A percentile compares a stretch with the other conserved stretches of the same genome.
Conservation (phyloP, 2,113 vertebrate genomes). For the Oxygymnocypris stewartii region DNA sequence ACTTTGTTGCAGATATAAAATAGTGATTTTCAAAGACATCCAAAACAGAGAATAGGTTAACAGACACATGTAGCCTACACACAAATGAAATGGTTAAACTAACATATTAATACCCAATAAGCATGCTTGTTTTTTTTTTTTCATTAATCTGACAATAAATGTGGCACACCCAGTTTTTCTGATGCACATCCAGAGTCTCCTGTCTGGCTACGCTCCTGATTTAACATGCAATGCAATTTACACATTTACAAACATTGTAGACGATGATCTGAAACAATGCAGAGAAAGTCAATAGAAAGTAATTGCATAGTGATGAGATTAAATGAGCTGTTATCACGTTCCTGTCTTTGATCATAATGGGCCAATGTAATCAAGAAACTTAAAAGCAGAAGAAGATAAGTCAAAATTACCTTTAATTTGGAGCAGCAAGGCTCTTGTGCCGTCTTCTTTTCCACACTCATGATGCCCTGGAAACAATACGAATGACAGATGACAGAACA, state of each 20-base stretch:
- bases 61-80: too few relatives aligned
- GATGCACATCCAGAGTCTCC: too few relatives aligned
- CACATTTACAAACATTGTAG: background rate
- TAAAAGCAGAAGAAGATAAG: background rate
- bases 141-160: too few relatives aligned
- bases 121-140: too few relatives aligned
- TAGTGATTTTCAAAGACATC: too few relatives aligned
- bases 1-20: too few relatives aligned
- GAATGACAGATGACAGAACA: background rate
- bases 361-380: background rate
- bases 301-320: background rate
- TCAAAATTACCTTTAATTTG: conserved; percentile 72
- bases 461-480: conserved; percentile 57
- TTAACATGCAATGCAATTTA: background rate
- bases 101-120: too few relatives aligned
- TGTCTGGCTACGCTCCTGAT: too few relatives aligned
- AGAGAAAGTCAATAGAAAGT: background rate
- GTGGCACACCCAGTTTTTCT: too few relatives aligned
- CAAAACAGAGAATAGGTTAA: too few relatives aligned
- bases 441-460: conserved; percentile 71
- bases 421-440: conserved; percentile 66
- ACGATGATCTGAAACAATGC: background rate
- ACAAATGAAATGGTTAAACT: too few relatives aligned
- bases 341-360: background rate
- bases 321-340: background rate